Evolutionary conservation across 2,797 vertebrate genomes (phyloP).

Genomic region (Benthosema pterotum): DNA sequence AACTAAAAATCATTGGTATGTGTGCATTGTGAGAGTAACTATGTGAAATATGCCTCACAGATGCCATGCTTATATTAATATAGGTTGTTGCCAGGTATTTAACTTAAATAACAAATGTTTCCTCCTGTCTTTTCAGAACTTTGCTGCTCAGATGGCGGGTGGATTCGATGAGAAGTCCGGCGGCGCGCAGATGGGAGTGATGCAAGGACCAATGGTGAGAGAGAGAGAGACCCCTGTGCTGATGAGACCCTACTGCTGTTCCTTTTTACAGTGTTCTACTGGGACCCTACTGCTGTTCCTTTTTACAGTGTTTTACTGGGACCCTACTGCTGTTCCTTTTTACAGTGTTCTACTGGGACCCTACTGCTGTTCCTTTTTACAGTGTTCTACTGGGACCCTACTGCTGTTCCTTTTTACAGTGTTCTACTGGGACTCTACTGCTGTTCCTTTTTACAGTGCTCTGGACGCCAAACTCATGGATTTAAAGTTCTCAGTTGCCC

Average conservation of each 20-base stretch:
- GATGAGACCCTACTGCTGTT: slow-evolving; percentile 22
- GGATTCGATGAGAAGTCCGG: slow-evolving; percentile 89
- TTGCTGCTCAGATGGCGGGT: slow-evolving; percentile 87
- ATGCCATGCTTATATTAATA: too few relatives aligned
- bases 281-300: too few relatives aligned
- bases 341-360: not conserved
- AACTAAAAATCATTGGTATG: too few relatives aligned
- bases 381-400: not conserved
- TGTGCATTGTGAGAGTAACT: too few relatives aligned
- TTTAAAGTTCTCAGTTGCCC: too few relatives aligned
- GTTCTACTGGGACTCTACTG: not conserved
- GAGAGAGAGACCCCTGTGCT: slow-evolving; percentile 17
- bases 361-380: not conserved
- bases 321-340: not conserved
- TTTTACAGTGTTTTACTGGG: not conserved
- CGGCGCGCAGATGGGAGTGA: slow-evolving; percentile 82
- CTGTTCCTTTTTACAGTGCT: not conserved
- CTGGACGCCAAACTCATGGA: too few relatives aligned
- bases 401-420: not conserved
- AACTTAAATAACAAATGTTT: not conserved
- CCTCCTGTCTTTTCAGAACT: slow-evolving; percentile 76
- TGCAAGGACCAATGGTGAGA: slow-evolving; percentile 90
- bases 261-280: not conserved
- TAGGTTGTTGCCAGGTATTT: too few relatives aligned
- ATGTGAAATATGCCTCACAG: too few relatives aligned